Base-by-base conservation (phyloP, 2,113 vertebrate genomes). In the Mus spicilegus region DNA sequence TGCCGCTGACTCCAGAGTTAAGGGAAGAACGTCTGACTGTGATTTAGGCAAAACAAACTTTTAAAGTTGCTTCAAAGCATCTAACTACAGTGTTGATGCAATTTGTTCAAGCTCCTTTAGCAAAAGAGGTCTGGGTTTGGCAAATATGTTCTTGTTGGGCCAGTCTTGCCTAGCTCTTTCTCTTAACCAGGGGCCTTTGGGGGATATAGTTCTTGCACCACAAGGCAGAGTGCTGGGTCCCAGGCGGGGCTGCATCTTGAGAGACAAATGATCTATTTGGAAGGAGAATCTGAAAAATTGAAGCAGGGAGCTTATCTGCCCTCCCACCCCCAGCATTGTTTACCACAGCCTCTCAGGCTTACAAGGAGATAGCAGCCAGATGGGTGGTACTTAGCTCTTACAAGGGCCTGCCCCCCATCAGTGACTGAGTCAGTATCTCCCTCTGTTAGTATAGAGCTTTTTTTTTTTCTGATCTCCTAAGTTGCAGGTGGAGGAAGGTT, bases 31-130 rank as follows among this genome's bases (percentile, higher is more conserved):
- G 39, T 30, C 3, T 1, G 82, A 75, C 26, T n/a, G 65, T 58
- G 76, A 76, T 84, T 89, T 87, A 90, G 75, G 65, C 56, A 65
- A 77, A 67, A 28, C 19, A 30, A 81, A 89, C 82, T 93, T 82
- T 90, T n/a, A 87, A 89, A 67, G 89, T 89, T 61, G 63, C 46
- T 78, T 94, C 72, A n/a, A 67, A 85, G 20, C n/a, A 3, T 91
- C 81, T 92, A 90, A 92, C 81, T 88, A 82, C 4, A 93, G 67
- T 58, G 39, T 93, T 96, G 86, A 56, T 88, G n/a, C 39, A 81
- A 70, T 76, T 58, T 85, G 16, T n/a, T 70, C 72, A 58, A 89
- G 67, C n/a, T 93, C 73, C 69, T 46, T 69, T 70, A 63, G 61
- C 46, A 39, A 86, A 89, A 87, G 81, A 90, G n/a, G 85, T 46